phyloP scores from a whole-genome alignment of 2,888 invertebrate species.

The Archaeoteleia sp. region DNA sequence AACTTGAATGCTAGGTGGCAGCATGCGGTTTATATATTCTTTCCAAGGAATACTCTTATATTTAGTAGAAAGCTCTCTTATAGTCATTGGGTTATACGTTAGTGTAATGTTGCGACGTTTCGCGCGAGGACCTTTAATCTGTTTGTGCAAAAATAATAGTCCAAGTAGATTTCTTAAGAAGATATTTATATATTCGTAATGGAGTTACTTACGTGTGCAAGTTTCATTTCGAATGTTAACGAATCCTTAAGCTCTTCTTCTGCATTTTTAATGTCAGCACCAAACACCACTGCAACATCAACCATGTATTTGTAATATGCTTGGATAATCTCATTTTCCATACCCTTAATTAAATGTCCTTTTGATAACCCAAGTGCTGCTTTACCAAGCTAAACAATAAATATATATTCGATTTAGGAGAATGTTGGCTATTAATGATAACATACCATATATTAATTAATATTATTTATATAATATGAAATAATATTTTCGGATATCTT shows the following conservation, averaged over 20 bases:
- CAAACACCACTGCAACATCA: constrained; percentile 89
- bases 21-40: constrained; percentile 86
- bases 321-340: constrained; percentile 87
- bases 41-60: constrained; percentile 87
- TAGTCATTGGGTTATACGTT: constrained; percentile 88
- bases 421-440: no score
- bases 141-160: no score
- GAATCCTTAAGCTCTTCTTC: constrained; percentile 85
- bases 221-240: constrained; percentile 89
- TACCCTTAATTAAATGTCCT: constrained; percentile 89
- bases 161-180: neutral
- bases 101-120: neutral
- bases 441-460: no score
- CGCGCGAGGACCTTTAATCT: neutral
- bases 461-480: no score
- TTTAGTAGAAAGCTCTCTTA: constrained; percentile 82
- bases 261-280: constrained; percentile 84
- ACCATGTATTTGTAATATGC: constrained; percentile 93
- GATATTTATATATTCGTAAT: neutral
- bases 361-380: constrained; percentile 89
- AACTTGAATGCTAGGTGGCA: constrained; percentile 80
- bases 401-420: no score
- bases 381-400: no score
- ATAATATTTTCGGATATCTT: no score
- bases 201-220: constrained; percentile 88